Evolutionary conservation across 2,888 invertebrate species (phyloP).

Genomic region (Morinoia aosen): DNA sequence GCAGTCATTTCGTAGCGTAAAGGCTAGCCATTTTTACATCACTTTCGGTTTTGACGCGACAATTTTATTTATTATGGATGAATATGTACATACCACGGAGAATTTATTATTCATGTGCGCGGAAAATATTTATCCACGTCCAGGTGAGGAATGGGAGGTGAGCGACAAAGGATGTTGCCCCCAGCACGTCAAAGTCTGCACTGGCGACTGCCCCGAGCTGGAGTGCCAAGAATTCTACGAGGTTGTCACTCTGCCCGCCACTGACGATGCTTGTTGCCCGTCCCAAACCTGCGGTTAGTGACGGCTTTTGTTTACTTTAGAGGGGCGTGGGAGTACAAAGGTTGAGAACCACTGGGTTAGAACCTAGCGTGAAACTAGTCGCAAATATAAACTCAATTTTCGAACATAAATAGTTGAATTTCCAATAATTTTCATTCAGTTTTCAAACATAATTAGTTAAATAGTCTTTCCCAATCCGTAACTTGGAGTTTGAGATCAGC

Average conservation of each 20-base stretch:
- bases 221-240: conserved; percentile 77
- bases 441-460: too few relatives aligned
- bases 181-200: conserved; percentile 76
- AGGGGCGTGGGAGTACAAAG: not conserved
- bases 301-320: not conserved
- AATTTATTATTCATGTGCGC: too few relatives aligned
- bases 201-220: conserved; percentile 78
- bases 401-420: too few relatives aligned
- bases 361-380: not conserved
- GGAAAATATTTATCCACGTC: not conserved
- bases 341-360: not conserved
- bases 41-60: too few relatives aligned
- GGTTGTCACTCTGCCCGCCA: conserved; percentile 56
- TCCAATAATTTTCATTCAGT: too few relatives aligned
- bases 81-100: too few relatives aligned
- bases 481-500: too few relatives aligned
- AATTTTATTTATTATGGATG: too few relatives aligned
- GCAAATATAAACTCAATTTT: not conserved
- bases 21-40: too few relatives aligned
- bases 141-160: conserved; percentile 77
- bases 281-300: conserved; percentile 78
- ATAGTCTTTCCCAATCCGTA: too few relatives aligned
- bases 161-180: conserved; percentile 83
- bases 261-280: conserved; percentile 77
- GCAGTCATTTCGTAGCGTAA: too few relatives aligned